A percentile compares a stretch with the other conserved stretches of the same genome.
phyloP scores from a whole-genome alignment of 2,113 vertebrate species.

The Gavia stellata region DNA sequence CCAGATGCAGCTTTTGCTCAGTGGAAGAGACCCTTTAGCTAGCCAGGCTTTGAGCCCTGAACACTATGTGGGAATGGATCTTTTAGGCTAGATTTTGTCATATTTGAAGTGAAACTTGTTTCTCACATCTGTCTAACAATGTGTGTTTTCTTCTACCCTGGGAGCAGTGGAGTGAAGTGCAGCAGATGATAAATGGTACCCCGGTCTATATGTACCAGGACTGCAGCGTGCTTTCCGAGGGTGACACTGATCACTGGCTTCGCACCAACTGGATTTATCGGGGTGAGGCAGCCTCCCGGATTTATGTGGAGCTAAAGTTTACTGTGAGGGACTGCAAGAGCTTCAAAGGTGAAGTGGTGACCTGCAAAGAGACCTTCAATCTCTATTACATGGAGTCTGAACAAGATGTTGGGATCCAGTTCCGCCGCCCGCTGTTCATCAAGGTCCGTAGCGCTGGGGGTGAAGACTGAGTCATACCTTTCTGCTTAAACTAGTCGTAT shows the following conservation, averaged over 20 bases:
- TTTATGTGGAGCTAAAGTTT: slow-evolving; percentile 75
- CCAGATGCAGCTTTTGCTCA: background rate
- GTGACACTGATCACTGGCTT: slow-evolving; percentile 77
- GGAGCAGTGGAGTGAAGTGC: slow-evolving; percentile 73
- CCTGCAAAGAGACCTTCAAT: slow-evolving; percentile 82
- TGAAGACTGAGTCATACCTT: background rate
- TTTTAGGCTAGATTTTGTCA: background rate
- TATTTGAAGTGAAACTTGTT: background rate
- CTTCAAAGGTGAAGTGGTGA: slow-evolving; percentile 66
- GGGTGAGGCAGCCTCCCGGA: slow-evolving; percentile 55
- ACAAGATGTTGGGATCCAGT: slow-evolving; percentile 76
- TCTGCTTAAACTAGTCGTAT: background rate
- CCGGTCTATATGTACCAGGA: slow-evolving; percentile 78
- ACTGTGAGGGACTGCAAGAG: slow-evolving; percentile 79
- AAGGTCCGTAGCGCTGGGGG: slow-evolving; percentile 58
- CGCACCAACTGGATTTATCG: slow-evolving; percentile 80
- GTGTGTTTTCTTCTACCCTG: background rate
- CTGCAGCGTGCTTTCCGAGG: slow-evolving; percentile 62
- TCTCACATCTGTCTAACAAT: background rate
- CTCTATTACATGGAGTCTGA: slow-evolving; percentile 79
- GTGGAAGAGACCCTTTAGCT: background rate
- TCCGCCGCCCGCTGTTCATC: slow-evolving; percentile 70
- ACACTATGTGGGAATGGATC: background rate
- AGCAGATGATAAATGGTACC: slow-evolving; percentile 74
- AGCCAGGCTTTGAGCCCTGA: background rate